phyloP scores from a whole-genome alignment of 53 echinoderm and acorn worm genomes.

The Zoroaster sp. region DNA sequence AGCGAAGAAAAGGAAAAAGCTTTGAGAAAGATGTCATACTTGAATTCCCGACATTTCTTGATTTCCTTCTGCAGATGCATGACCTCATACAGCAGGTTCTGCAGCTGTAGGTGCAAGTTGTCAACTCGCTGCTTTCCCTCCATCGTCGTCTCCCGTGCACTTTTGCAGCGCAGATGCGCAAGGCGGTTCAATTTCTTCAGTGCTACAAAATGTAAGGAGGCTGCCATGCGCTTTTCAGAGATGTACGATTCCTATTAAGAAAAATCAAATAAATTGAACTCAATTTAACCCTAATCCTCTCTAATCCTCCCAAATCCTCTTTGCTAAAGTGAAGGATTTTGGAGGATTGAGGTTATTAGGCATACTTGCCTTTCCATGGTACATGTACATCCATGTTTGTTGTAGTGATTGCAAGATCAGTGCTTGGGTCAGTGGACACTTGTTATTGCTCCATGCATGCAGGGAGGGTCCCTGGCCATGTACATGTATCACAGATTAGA shows the following conservation, averaged over 20 bases:
- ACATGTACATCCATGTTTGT: no score
- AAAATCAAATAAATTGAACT: neutral
- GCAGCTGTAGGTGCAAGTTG: constrained; percentile 90
- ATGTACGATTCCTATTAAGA: constrained; percentile 61
- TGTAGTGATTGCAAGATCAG: no score
- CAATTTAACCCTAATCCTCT: no score
- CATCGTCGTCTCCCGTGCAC: constrained; percentile 86
- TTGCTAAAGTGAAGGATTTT: no score
- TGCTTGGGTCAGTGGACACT: no score
- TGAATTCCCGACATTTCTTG: constrained; percentile 95
- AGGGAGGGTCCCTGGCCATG: no score
- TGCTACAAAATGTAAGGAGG: constrained; percentile 80
- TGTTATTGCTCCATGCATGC: no score
- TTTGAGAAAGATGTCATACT: constrained; percentile 52
- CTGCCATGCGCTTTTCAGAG: constrained; percentile 72
- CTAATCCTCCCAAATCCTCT: no score
- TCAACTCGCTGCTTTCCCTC: constrained; percentile 88
- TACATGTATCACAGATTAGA: no score
- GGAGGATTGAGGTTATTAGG: no score
- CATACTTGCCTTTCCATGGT: no score
- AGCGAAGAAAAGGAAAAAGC: no score
- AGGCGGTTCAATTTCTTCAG: constrained; percentile 95
- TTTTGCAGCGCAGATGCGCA: constrained; percentile 87
- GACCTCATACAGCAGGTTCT: constrained; percentile 97
- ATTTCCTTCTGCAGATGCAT: constrained; percentile 99